phyloP scores from a whole-genome alignment of 2,888 invertebrate species.

The Pegoplata infirma region DNA sequence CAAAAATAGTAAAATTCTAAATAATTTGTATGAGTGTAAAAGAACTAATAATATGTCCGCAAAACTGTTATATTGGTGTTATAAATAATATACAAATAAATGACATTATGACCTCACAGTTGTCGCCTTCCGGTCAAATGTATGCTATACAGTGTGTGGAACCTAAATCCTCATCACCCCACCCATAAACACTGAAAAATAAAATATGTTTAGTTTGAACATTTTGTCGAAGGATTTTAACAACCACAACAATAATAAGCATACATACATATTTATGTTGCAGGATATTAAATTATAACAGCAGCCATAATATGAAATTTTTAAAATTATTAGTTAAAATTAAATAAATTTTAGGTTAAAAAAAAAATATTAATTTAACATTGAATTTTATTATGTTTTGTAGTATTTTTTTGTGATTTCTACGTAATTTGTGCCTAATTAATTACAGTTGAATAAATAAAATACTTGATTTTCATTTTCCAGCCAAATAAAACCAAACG shows the following conservation, averaged over 20 bases:
- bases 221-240: background rate
- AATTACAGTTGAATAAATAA: conserved; percentile 54
- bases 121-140: background rate
- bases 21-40: too few relatives aligned
- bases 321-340: background rate
- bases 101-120: background rate
- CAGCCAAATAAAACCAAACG: conserved; percentile 24
- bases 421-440: conserved; percentile 20
- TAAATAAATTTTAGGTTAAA: too few relatives aligned
- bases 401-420: background rate
- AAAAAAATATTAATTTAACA: background rate
- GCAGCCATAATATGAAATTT: too few relatives aligned
- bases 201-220: background rate
- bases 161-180: too few relatives aligned
- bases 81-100: background rate
- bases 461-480: conserved; percentile 38
- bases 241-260: background rate
- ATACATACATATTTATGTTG: background rate
- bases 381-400: background rate
- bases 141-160: background rate
- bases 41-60: background rate
- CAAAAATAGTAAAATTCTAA: too few relatives aligned
- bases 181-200: background rate
- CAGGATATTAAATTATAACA: too few relatives aligned
- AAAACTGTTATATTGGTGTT: background rate